Evolutionary conservation across 1,140 invertebrate species (phyloP), one percentile per base, ranked within the genome.

Genomic region (Telenomus remus): DNA sequence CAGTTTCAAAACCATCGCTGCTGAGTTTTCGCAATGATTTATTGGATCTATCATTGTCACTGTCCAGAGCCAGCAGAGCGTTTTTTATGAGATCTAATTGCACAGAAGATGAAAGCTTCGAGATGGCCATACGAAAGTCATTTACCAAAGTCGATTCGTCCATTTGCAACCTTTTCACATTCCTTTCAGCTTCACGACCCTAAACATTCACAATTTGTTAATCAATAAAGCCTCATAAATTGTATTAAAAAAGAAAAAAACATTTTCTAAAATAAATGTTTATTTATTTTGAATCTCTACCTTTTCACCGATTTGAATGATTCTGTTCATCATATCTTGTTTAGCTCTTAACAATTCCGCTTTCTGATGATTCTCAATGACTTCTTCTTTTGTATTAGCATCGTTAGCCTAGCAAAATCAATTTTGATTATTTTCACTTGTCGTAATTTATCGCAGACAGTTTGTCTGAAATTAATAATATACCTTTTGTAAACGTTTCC

Each of bases 291-390:
- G n/a, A n/a, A n/a, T n/a, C n/a, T n/a, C n/a, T 81, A 88, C 86
- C 81, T 89, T 88, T 79, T 89, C 87, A 19, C 84, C 85, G 63
- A 87, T 86, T 79, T 86, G 85, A 50, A 88, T 86, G 42, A 88
- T 87, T 44, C 84, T 81, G 59, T 88, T 87, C 70, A 86, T 83
- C 79, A 87, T 86, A 16, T 89, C 86, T 66, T 88, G 87, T 53
- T 87, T 88, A 10, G 84, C 86, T 33, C 86, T 80, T 16, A 85
- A 53, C 12, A 86, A 53, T 55, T 87, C 85, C 0, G 81, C 74
- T 61, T 83, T 86, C n/a, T 84, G 82, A 72, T 85, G 80, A n/a
- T 80, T 80, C 15, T 86, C 86, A 15, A 75, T 51, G 49, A 79
- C 72, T 47, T 87, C 85, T 42, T 86, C 86, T 19, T 80, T 86